Conservation (phyloP, 2,888 invertebrate genomes). For the Bombylius discolor region DNA sequence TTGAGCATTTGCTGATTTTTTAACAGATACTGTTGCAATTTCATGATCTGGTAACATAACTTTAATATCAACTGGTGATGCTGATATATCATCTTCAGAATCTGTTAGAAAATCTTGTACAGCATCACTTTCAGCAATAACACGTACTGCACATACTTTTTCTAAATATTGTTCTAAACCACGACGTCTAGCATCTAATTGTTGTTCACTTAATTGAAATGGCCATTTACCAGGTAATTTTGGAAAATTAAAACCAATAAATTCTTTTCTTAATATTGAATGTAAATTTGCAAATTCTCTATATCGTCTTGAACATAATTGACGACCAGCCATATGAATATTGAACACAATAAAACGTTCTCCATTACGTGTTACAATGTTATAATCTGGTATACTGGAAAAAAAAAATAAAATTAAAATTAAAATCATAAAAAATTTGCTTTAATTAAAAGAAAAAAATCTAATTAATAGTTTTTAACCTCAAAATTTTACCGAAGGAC, state of each 20-base stretch:
- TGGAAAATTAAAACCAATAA: constrained; percentile 89
- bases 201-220: constrained; percentile 92
- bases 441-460: no score
- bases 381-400: constrained; percentile 83
- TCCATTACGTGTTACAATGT: constrained; percentile 72
- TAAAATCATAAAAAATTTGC: not conserved
- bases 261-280: constrained; percentile 80
- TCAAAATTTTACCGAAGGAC: no score
- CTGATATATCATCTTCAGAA: constrained; percentile 67
- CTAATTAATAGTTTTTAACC: no score
- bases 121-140: constrained; percentile 93
- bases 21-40: constrained; percentile 76
- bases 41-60: constrained; percentile 79
- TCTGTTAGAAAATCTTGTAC: constrained; percentile 97
- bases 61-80: constrained; percentile 65
- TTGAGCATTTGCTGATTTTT: constrained; percentile 78
- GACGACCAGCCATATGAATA: constrained; percentile 98
- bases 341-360: constrained; percentile 92
- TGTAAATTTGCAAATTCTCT: constrained; percentile 89
- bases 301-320: constrained; percentile 91
- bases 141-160: constrained; percentile 92
- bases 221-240: constrained; percentile 98
- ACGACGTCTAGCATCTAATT: constrained; percentile 83
- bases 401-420: not conserved
- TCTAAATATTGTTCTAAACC: constrained; percentile 98